Percentiles rank a stretch among this genome's conserved stretches.
Evolutionary conservation across 2,113 vertebrate species (phyloP).

Genomic region (Hippopotamus amphibius): DNA sequence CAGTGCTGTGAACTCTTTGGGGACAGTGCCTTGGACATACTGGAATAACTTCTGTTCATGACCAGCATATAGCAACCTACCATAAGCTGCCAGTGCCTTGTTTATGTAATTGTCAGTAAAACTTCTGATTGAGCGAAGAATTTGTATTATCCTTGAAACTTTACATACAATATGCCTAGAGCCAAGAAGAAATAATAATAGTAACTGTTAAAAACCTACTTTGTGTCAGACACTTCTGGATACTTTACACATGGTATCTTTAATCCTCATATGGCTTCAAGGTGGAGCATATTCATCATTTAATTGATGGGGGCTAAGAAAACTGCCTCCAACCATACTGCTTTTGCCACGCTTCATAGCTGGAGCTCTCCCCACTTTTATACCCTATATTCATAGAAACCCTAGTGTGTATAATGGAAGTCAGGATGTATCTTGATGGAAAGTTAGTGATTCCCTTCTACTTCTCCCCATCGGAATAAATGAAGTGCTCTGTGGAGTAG

Average conservation of each 20-base stretch:
- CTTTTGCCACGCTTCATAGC: background rate
- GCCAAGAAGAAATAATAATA: slow-evolving; percentile 32
- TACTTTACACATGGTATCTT: slow-evolving; percentile 22
- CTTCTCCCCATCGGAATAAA: background rate
- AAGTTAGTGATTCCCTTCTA: slow-evolving; percentile 20
- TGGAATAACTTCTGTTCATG: slow-evolving; percentile 30
- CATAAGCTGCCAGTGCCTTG: background rate
- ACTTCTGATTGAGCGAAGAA: slow-evolving; percentile 55
- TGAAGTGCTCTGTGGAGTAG: slow-evolving; percentile 37
- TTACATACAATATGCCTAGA: background rate
- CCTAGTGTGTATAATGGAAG: background rate
- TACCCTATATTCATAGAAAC: background rate
- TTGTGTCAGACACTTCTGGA: background rate
- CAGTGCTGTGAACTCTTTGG: background rate
- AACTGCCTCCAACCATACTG: background rate
- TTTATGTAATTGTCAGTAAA: slow-evolving; percentile 5
- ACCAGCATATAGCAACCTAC: background rate
- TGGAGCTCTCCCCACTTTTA: background rate
- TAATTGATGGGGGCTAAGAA: slow-evolving; percentile 44
- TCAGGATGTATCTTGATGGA: slow-evolving; percentile 53
- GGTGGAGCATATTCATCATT: background rate
- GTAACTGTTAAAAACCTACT: slow-evolving; percentile 31
- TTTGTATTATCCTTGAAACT: slow-evolving; percentile 37
- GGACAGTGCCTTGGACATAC: background rate
- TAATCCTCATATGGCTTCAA: slow-evolving; percentile 4